A percentile compares a stretch with the other conserved stretches of the same genome.
Evolutionary conservation across 35 echinoderm and acorn worm genomes (phyloP).

Genomic region (Ophiothrix spiculata): DNA sequence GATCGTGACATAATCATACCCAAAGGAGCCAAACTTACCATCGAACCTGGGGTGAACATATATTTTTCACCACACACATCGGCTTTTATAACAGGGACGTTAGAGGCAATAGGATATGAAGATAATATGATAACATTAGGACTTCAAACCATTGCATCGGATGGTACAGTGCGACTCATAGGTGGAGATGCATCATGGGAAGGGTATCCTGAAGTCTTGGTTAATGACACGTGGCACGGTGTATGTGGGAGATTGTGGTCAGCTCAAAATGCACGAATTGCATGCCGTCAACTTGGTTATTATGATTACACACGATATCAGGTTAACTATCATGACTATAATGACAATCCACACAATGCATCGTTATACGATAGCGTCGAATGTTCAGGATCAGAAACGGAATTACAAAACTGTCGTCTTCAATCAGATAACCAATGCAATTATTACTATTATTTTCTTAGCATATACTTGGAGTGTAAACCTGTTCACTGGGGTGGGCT

Average conservation of each 20-base stretch:
- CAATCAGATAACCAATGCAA: background rate
- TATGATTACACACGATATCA: background rate
- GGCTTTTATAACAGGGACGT: background rate
- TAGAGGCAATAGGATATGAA: background rate
- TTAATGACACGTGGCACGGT: constrained; percentile 39
- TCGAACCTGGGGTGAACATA: background rate
- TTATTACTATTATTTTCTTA: background rate
- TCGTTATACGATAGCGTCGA: no score
- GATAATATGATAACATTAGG: background rate
- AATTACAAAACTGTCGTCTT: background rate
- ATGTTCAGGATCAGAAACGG: constrained; percentile 38
- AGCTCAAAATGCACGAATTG: constrained; percentile 24
- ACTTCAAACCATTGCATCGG: background rate
- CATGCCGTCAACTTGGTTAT: constrained; percentile 48
- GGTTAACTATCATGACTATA: no score
- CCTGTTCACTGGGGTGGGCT: background rate
- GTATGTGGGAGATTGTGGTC: constrained; percentile 38
- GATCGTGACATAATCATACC: background rate
- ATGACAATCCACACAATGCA: no score
- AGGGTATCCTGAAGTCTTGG: constrained; percentile 38
- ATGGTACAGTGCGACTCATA: background rate
- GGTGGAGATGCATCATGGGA: background rate
- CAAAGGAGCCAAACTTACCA: background rate
- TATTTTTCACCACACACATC: background rate
- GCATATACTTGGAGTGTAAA: background rate